Percentiles rank a stretch among this genome's conserved stretches.
phyloP scores from a whole-genome alignment of 2,888 invertebrate species.

The Agrochola lychnidis region DNA sequence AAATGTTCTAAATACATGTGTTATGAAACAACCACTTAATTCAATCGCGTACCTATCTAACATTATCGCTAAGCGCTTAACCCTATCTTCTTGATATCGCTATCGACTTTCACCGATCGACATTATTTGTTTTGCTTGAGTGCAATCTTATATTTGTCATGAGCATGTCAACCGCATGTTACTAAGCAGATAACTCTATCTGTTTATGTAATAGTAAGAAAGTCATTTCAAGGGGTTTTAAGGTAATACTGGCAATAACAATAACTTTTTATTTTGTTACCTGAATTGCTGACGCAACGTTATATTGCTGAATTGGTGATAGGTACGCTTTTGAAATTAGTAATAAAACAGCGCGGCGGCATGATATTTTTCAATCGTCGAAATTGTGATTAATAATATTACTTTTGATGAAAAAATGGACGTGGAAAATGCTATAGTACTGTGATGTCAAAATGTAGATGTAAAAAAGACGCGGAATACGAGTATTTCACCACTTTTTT shows the following conservation, averaged over 20 bases:
- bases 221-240: conserved; percentile 47
- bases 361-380: not conserved
- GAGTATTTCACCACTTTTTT: too few relatives aligned
- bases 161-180: conserved; percentile 40
- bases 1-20: not conserved
- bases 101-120: conserved; percentile 63
- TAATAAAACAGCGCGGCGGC: not conserved
- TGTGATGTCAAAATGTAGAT: not conserved
- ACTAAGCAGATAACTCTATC: conserved; percentile 46
- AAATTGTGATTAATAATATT: not conserved
- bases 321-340: conserved; percentile 3
- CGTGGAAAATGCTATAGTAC: too few relatives aligned
- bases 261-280: conserved; percentile 7
- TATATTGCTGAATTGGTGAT: not conserved
- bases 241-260: not conserved
- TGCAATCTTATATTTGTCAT: conserved; percentile 53
- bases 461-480: too few relatives aligned
- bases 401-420: not conserved
- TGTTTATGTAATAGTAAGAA: conserved; percentile 55
- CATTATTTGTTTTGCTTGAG: conserved; percentile 54
- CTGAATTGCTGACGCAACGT: not conserved
- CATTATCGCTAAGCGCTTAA: conserved; percentile 48
- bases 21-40: conserved; percentile 33
- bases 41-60: conserved; percentile 46
- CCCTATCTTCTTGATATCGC: conserved; percentile 51